These are phyloP conservation scores for Troides helena DNA, from an alignment of 2,888 invertebrate genomes.

Conservation along the genomic window DNA sequence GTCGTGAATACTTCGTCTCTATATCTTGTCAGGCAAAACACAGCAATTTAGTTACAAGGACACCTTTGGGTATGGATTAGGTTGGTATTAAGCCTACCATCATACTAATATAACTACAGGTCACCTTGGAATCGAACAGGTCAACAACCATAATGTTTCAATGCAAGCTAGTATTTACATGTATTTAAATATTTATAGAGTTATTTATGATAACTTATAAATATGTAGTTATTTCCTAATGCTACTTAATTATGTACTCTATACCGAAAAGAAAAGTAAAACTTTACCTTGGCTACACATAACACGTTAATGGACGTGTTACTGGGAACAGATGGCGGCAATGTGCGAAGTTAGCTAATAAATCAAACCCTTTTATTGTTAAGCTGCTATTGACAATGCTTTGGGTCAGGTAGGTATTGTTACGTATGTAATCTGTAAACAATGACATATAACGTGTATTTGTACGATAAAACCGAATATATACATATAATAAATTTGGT, in stretches of 20 bases:
- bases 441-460: background rate
- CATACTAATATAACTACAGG: too few species aligned
- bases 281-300: background rate
- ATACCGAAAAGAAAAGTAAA: background rate
- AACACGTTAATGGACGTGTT: constrained; percentile 16
- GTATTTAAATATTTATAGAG: background rate
- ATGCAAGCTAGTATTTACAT: too few species aligned
- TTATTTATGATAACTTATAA: background rate
- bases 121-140: too few species aligned
- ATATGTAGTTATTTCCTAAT: background rate
- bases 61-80: too few species aligned
- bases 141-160: too few species aligned
- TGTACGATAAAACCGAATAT: background rate
- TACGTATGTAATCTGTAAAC: background rate
- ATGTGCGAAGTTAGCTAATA: constrained; percentile 25
- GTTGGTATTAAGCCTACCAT: too few species aligned
- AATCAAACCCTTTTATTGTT: constrained; percentile 29
- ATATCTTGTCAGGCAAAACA: background rate
- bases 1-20: background rate
- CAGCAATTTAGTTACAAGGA: too few species aligned
- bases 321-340: constrained; percentile 16
- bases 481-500: too few species aligned
- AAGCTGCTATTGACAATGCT: constrained; percentile 17
- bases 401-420: constrained; percentile 18
- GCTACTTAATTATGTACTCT: background rate